Percentiles rank a stretch among this genome's conserved stretches.
Evolutionary conservation across 1,140 invertebrate genomes (phyloP).

Genomic region (Lamellibrachia luymesi): DNA sequence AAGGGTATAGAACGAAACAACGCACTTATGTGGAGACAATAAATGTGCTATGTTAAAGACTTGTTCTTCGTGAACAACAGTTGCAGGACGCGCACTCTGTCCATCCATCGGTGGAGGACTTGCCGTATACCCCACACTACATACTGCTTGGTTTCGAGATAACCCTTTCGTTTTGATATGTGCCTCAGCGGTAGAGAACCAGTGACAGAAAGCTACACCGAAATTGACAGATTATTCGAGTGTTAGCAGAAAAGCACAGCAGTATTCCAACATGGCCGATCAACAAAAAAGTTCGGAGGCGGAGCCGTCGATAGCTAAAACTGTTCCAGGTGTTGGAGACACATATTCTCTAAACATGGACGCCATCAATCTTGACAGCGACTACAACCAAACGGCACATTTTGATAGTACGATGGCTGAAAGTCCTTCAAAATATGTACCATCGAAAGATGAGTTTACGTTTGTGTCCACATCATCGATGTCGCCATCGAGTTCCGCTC

Average conservation of each 20-base stretch:
- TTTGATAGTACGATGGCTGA: conserved; percentile 2
- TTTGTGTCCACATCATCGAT: conserved; percentile 14
- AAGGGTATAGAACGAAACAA: no score
- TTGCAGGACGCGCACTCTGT: no score
- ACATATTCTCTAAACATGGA: conserved; percentile 1
- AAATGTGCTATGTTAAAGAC: no score
- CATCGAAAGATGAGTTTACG: conserved; percentile 17
- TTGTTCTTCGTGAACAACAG: no score
- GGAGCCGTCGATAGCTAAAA: background rate
- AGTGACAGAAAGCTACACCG: background rate
- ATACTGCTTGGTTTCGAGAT: no score
- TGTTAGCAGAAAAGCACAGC: background rate
- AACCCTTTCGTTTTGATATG: no score
- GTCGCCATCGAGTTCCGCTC: background rate
- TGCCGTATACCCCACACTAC: no score
- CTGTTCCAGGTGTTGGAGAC: background rate
- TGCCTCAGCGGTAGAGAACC: no score
- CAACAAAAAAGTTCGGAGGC: background rate
- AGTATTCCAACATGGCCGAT: background rate
- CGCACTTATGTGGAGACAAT: no score
- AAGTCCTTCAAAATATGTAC: conserved; percentile 19
- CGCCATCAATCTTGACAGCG: conserved; percentile 11
- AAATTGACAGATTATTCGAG: background rate
- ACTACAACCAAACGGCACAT: background rate
- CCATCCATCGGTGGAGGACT: no score